phyloP scores from a whole-genome alignment of 2,888 invertebrate genomes.

The Seladonia tumulorum region DNA sequence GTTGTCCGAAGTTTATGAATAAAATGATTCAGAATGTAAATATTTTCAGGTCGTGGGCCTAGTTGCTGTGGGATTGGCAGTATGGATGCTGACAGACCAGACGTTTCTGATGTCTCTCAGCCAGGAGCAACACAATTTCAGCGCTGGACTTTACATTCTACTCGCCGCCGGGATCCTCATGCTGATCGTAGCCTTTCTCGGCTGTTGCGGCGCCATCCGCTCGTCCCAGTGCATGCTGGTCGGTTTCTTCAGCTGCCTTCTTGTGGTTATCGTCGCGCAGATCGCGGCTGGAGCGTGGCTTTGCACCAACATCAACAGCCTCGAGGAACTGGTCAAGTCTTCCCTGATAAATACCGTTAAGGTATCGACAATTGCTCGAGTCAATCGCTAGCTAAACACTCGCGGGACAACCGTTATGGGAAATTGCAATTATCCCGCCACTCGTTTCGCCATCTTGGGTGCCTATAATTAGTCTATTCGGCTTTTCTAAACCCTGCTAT shows the following conservation, averaged over 20 bases:
- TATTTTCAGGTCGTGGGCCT: slow-evolving; percentile 83
- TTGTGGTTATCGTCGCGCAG: slow-evolving; percentile 92
- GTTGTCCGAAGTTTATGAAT: not conserved
- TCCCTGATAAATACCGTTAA: slow-evolving; percentile 79
- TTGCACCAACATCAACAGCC: slow-evolving; percentile 88
- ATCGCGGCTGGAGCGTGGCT: slow-evolving; percentile 92
- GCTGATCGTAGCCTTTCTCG: slow-evolving; percentile 91
- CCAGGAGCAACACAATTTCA: slow-evolving; percentile 87
- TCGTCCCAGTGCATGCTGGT: slow-evolving; percentile 92
- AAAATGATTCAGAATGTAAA: not conserved
- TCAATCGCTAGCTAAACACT: slow-evolving; percentile 20
- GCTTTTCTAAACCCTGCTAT: slow-evolving; percentile 9
- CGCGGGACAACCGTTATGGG: slow-evolving; percentile 8
- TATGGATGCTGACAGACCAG: slow-evolving; percentile 92
- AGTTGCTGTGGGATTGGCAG: slow-evolving; percentile 88
- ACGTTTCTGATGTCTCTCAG: slow-evolving; percentile 90
- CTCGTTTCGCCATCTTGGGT: not conserved
- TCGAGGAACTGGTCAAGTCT: slow-evolving; percentile 88
- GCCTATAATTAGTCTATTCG: slow-evolving; percentile 43
- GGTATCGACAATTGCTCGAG: slow-evolving; percentile 67
- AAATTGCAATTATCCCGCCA: slow-evolving; percentile 26
- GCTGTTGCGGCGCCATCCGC: slow-evolving; percentile 92
- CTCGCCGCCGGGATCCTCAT: slow-evolving; percentile 90
- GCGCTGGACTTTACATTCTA: slow-evolving; percentile 90
- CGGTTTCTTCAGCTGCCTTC: slow-evolving; percentile 91